Base-by-base conservation (phyloP, 1,140 invertebrate genomes). In the Aleiodes sp. region DNA sequence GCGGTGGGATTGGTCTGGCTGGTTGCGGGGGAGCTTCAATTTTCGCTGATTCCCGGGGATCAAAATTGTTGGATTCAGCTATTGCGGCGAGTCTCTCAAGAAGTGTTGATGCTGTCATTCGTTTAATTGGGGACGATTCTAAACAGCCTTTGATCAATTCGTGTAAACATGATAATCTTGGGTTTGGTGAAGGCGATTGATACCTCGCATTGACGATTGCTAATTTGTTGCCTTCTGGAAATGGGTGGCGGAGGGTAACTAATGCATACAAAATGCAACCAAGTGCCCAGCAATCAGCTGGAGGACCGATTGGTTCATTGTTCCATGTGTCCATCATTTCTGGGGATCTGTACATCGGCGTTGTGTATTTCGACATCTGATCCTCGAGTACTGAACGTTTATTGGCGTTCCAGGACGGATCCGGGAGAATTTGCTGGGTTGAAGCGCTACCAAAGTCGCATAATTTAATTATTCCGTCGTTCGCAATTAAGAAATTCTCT, bases 371-470 rank as follows among this genome's bases (percentile, higher is more conserved):
- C 16, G 90, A 89, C 74, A 94, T 86, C 84, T 92, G 81, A 88
- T 99, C 98, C 88, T 99, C 98, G 10, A 99, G 87, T 78, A 94
- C 89, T 70, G 93, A 93, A 75, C 98, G 89, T 87, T 98, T 94
- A 77, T 95, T 93, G 56, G 94, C 94, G 78, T 92, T 94, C 98
- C 98, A 99, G 35, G 92, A 91, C 21, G 92, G 88, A 81, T 98
- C 94, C 19, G 97, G 96, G 60, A 90, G 79, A 82, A 93, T 94
- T 31, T 93, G 88, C 79, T 96, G 92, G 16, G 91, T 93, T 26
- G 96, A 98, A 1, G 96, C 93, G 77, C 97, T 99, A 1, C 98
- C 98, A 91, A 99, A 99, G 87, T 99, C 98, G 88, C 98, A 99
- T 56, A 99, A 85, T 86, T 99, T 99, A 35, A 99, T 91, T 73